Evolutionary conservation across 2,113 vertebrate species (phyloP), one percentile per base, ranked within the genome.

Genomic region (Tringa solitaria): DNA sequence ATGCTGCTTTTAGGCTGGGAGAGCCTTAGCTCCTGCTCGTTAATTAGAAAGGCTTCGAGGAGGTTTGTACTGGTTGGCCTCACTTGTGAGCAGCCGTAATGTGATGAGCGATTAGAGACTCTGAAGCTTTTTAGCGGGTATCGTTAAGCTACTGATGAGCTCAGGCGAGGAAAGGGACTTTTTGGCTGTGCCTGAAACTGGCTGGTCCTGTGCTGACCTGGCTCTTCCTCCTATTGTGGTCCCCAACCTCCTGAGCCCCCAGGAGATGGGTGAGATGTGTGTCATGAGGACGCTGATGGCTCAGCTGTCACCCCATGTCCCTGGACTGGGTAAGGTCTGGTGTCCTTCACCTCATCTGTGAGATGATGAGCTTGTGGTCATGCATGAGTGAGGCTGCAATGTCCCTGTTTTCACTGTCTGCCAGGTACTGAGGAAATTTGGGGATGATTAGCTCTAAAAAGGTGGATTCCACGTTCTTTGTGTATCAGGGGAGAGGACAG

Each of bases 111-210:
- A 93, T 96, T 83, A 90, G 92, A 76, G 93, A 59, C 72, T 95
- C 37, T 21, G 90, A 32, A 90, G 86, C 57, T 76, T 90, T 96
- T 96, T 60, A 81, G 84, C 4, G 9, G 54, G 65, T 89, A 50
- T 89, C 94, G 65, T 96, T 95, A 95, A 82, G 81, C 65, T 93
- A 39, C 69, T 73, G 95, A 96, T 91, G 89, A 95, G 92, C 89
- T 94, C 69, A 75, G 67, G 67, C 7, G 0, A 50, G 50, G 30
- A 87, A 87, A 87, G 45, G 65, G 43, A 53, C 13, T 68, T 95
- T 97, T 83, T 82, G 94, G 64, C 86, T 75, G 76, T 78, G 64
- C 80, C 57, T 84, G 84, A 17, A 63, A n/a, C 14, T 0, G 4
- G 5, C 65, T 30, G 69, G 80, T 89, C 76, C 80, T 51, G 48